Evolutionary conservation across 2,113 vertebrate species (phyloP), one percentile per base, ranked within the genome.

Genomic region (Artemisiospiza belli): DNA sequence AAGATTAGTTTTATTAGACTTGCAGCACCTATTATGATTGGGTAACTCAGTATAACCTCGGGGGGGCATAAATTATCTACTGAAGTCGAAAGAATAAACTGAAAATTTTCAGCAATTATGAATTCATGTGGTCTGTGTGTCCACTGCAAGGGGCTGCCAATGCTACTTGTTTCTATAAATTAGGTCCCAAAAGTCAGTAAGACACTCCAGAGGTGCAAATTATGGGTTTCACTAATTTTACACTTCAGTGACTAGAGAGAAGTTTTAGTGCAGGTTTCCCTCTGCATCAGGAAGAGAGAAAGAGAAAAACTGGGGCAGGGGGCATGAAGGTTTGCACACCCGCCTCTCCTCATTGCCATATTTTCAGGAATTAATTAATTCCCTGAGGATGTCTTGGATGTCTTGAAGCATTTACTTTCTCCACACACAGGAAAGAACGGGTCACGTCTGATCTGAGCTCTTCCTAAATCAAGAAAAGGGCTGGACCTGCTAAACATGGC

Each of bases 341-440:
- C 11, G 11, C 15, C 25, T 58, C 20, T 51, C 46, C 74, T 79
- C 69, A 23, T 9, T 64, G 51, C 16, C 10, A 17, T 23, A 21
- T 58, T 69, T 89, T 80, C 74, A 89, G 30, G 41, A 85, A 92
- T 66, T 90, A 47, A 93, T 82, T 86, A 44, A 92, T 82, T 89
- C 31, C 43, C 62, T 82, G 39, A 77, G 20, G 59, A 77, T 47
- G 33, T 28, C 64, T 74, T 55, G 11, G 51, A 81, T 21, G 6
- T 46, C 92, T 83, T 77, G 55, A 69, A 83, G 51, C 25, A 67
- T 41, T 70, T 67, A 67, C 37, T 69, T 63, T 83, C 46, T 73
- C 51, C 35, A 57, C 37, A 59, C 13, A 86, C 14, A 46, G 86
- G 37, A 73, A 88, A 88, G 49, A 80, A 79, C 1, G 88, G n/a